Evolutionary conservation across 2,113 vertebrate species (phyloP).

Genomic region (Oceanodroma tethys): DNA sequence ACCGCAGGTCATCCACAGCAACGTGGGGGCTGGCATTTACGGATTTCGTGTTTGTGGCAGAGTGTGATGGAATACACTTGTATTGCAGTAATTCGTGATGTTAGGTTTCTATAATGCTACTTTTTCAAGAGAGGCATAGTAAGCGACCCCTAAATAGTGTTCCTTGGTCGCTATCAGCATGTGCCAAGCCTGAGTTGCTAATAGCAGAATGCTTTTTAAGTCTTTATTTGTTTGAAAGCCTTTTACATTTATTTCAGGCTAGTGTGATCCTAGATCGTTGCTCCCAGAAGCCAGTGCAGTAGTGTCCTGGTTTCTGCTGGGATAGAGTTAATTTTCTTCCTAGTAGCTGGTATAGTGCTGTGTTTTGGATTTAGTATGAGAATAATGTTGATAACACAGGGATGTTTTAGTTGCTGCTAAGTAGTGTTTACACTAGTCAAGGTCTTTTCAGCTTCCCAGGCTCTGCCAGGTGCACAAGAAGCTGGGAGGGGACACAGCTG

Average conservation of each 20-base stretch:
- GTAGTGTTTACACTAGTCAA: no score
- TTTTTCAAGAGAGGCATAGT: neutral
- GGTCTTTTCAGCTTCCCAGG: no score
- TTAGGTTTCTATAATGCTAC: neutral
- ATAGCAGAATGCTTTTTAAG: neutral
- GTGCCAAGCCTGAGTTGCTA: neutral
- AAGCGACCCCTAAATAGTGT: neutral
- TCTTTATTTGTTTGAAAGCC: neutral
- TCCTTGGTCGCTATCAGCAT: neutral
- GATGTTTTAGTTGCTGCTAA: no score
- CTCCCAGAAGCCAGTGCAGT: neutral
- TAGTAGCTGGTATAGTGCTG: no score
- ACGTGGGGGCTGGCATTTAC: neutral
- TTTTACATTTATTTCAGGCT: neutral
- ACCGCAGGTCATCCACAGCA: neutral
- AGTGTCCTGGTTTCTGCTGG: no score
- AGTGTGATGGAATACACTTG: neutral
- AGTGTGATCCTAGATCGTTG: neutral
- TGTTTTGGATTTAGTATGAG: no score
- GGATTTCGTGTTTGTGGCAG: neutral
- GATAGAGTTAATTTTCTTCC: no score
- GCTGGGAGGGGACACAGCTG: no score
- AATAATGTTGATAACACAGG: no score
- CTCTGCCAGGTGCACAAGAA: no score
- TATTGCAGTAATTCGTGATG: neutral